Evolutionary conservation across 2,113 vertebrate species (phyloP).

Genomic region (Antechinus stuartii): DNA sequence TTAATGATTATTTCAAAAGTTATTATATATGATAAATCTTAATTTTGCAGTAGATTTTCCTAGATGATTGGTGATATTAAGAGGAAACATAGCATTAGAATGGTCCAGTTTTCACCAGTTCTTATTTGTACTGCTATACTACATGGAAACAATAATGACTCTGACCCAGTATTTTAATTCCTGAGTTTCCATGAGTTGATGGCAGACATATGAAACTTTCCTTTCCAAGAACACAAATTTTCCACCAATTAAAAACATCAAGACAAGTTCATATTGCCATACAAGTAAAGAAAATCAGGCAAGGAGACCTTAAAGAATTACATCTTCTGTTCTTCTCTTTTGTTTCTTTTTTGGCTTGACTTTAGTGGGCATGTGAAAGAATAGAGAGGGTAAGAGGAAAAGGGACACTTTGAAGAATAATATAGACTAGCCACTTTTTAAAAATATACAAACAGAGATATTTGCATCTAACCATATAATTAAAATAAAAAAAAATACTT

Average conservation of each 20-base stretch:
- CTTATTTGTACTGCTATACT: neutral
- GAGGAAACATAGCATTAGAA: slow-evolving; percentile 70
- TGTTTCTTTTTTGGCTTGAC: neutral
- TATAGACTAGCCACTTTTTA: neutral
- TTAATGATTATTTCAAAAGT: slow-evolving; percentile 68
- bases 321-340: neutral
- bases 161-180: neutral
- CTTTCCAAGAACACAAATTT: neutral
- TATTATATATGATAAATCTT: slow-evolving; percentile 81
- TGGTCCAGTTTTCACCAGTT: slow-evolving; percentile 74
- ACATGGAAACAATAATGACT: neutral
- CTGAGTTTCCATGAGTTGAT: neutral
- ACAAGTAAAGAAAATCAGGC: neutral
- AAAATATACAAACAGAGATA: neutral
- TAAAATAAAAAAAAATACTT: neutral
- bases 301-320: neutral
- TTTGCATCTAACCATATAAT: neutral
- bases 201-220: neutral
- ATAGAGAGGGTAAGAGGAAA: neutral
- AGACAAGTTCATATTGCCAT: neutral
- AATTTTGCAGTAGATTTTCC: slow-evolving; percentile 83
- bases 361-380: neutral
- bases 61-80: slow-evolving; percentile 80
- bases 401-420: neutral
- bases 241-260: neutral